Evolutionary conservation across 2,888 invertebrate genomes (phyloP), one percentile per base, ranked within the genome.

Genomic region (Xanthia icteritia): DNA sequence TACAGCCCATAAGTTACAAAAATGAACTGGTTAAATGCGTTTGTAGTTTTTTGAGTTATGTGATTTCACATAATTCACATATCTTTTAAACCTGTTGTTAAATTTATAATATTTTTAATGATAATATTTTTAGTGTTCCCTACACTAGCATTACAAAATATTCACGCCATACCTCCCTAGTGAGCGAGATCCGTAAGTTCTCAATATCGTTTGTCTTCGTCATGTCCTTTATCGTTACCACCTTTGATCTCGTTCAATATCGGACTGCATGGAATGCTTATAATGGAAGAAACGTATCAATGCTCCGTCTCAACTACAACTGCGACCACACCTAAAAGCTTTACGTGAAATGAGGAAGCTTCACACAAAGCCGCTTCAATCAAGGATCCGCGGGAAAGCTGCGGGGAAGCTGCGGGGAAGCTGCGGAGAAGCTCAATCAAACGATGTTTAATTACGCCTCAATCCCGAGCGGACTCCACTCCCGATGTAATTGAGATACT

Each of bases 281-380:
- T 20, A 56, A 20, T 27, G 5, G 2, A 39, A 42, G 13, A 39
- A 61, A 27, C 20, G 9, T 23, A 15, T 15, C 2, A 20, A 17
- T 36, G 9, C 1, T 68, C n/a, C 2, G 51, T 31, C 45, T 4
- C 27, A 17, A 58, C 78, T 45, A n/a, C 17, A 48, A 77, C 15
- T 58, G 69, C 6, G 31, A 27, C 87, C 72, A 23, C 45, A 71
- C 81, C 80, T n/a, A 13, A 75, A 79, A 82, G 84, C 76, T 83
- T 88, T 86, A 85, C 60, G 77, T 73, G 77, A 81, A 88, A 89
- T 85, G 85, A 88, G 82, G 74, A 68, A 82, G 81, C 80, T 81
- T 77, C 54, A 71, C 72, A 84, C 86, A 89, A 89, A 85, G 83
- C 73, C 84, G 74, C 75, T 81, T 81, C 86, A 86, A 82, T 87